Conservation (phyloP, 2,888 invertebrate genomes). For the Conistra vaccinii region DNA sequence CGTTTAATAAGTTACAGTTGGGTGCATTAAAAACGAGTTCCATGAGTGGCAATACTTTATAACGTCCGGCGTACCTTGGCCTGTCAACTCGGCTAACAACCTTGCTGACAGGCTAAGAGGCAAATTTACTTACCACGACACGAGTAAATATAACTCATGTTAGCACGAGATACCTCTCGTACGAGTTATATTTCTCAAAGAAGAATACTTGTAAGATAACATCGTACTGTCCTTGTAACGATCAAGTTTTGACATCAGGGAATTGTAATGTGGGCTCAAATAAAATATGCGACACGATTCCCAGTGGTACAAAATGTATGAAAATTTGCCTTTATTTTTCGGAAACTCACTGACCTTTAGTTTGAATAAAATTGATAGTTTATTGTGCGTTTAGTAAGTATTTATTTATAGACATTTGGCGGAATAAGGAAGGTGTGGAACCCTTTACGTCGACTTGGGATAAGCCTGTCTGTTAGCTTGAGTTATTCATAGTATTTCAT, state of each 20-base stretch:
- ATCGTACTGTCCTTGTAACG: constrained; percentile 11
- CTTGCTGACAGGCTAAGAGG: neutral
- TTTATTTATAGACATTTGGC: constrained; percentile 11
- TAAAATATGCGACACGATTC: constrained; percentile 29
- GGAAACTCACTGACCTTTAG: constrained; percentile 6
- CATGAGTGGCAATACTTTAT: neutral
- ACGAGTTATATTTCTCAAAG: no score
- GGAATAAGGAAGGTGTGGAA: neutral
- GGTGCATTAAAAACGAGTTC: neutral
- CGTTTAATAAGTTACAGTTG: neutral
- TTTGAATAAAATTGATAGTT: constrained; percentile 11
- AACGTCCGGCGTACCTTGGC: neutral
- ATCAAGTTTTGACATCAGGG: constrained; percentile 36
- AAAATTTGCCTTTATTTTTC: constrained; percentile 14
- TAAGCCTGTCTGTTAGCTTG: neutral
- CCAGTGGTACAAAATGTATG: constrained; percentile 3
- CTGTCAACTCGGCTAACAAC: neutral
- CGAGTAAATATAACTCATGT: neutral
- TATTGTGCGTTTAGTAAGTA: constrained; percentile 2
- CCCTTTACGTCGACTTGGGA: neutral
- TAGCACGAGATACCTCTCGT: neutral
- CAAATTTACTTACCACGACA: constrained; percentile 10
- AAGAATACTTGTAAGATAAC: constrained; percentile 1
- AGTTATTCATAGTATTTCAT: neutral
- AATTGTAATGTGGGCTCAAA: constrained; percentile 35